Evolutionary conservation across 2,888 invertebrate genomes (phyloP).

Genomic region (Mactromeris polynyma): DNA sequence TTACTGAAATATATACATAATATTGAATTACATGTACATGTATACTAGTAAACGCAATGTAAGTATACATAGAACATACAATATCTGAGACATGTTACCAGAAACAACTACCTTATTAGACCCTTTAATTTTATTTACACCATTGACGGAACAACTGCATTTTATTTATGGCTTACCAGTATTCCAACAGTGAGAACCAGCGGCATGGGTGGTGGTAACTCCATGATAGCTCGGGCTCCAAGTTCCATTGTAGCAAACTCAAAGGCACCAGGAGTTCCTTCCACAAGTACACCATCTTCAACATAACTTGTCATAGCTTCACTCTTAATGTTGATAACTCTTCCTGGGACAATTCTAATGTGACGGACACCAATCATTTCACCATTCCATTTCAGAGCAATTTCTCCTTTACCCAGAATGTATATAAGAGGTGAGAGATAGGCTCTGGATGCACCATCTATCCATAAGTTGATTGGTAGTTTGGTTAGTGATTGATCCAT

Average conservation of each 20-base stretch:
- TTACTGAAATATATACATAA: too few species aligned
- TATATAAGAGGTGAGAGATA: slow-evolving; percentile 78
- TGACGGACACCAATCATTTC: slow-evolving; percentile 80
- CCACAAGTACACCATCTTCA: slow-evolving; percentile 60
- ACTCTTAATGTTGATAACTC: slow-evolving; percentile 72
- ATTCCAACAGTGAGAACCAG: slow-evolving; percentile 76
- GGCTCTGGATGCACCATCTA: slow-evolving; percentile 73
- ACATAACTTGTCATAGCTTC: slow-evolving; percentile 76
- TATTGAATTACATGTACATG: too few species aligned
- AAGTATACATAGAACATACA: too few species aligned
- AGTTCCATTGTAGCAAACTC: slow-evolving; percentile 78
- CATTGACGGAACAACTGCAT: neutral
- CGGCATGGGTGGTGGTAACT: slow-evolving; percentile 77
- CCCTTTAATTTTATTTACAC: too few species aligned
- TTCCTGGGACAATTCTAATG: slow-evolving; percentile 76
- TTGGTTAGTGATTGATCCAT: slow-evolving; percentile 73
- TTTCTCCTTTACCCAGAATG: slow-evolving; percentile 78
- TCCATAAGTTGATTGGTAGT: slow-evolving; percentile 77
- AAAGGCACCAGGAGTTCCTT: slow-evolving; percentile 77
- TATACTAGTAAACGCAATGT: too few species aligned
- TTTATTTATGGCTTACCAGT: slow-evolving; percentile 70
- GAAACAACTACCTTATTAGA: too few species aligned
- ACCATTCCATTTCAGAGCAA: slow-evolving; percentile 79
- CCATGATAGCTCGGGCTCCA: slow-evolving; percentile 74
- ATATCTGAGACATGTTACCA: too few species aligned